Percentiles rank a stretch among this genome's conserved stretches.
These are phyloP conservation scores for Marasmarcha lunaedactyla DNA, from an alignment of 2,888 invertebrate species.

Conservation along the genomic window DNA sequence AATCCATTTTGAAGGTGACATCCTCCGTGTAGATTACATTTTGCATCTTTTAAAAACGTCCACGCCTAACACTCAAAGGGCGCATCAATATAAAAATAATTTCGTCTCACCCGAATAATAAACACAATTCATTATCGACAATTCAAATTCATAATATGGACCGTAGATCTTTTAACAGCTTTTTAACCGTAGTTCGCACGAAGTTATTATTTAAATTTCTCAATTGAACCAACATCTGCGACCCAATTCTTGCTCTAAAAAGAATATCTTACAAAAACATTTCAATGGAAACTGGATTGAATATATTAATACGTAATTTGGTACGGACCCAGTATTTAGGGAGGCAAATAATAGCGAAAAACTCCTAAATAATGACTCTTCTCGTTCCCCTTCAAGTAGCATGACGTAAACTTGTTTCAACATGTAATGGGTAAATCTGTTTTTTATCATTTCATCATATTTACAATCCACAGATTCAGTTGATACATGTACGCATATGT, in stretches of 20 bases:
- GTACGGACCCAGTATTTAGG: constrained; percentile 57
- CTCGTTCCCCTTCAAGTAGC: constrained; percentile 17
- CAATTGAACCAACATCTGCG: constrained; percentile 56
- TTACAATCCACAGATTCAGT: constrained; percentile 8
- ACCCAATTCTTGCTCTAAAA: constrained; percentile 55
- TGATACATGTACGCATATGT: too few relatives aligned
- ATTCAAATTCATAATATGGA: too few relatives aligned
- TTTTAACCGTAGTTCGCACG: constrained; percentile 33
- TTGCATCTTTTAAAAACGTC: too few relatives aligned
- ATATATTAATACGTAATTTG: constrained; percentile 64
- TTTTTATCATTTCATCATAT: constrained; percentile 16
- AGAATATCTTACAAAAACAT: constrained; percentile 52
- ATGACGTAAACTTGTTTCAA: constrained; percentile 46
- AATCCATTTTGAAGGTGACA: too few relatives aligned
- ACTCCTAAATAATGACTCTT: neutral
- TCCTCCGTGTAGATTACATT: too few relatives aligned
- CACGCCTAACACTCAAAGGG: too few relatives aligned
- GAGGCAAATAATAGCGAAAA: constrained; percentile 54
- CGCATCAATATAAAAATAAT: too few relatives aligned
- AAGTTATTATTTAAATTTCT: constrained; percentile 58
- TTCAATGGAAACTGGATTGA: constrained; percentile 67
- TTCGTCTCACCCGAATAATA: too few relatives aligned
- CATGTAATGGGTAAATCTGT: constrained; percentile 32
- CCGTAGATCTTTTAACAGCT: constrained; percentile 10
- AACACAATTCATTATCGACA: too few relatives aligned